Evolutionary conservation across 1,140 invertebrate genomes (phyloP), one percentile per base, ranked within the genome.

Genomic region (Pseudomyrmex concolor): DNA sequence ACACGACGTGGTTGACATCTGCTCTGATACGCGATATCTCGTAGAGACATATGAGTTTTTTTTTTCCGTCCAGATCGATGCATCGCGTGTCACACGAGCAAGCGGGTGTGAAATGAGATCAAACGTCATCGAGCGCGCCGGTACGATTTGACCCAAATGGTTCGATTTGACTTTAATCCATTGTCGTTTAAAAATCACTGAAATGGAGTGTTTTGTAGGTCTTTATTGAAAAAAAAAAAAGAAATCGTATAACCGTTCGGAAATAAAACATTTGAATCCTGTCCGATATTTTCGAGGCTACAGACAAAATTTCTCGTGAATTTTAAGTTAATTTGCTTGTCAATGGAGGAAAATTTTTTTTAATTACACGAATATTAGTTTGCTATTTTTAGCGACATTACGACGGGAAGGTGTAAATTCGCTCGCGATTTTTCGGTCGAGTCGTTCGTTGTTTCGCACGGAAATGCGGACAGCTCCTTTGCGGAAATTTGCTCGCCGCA

Each of bases 381-480:
- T 0, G 34, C 59, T 51, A 25, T 22, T 25, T 51, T 45, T 50
- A 45, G n/a, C 25, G 2, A 43, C 25, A 17, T 50, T 45, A 15
- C 17, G 19, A 54, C 10, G 12, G 2, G 4, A 48, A 80, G 43
- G 25, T 5, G 13, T 48, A 48, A 34, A n/a, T 9, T n/a, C n/a
- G 1, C 2, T 25, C 25, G 25, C 25, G 2, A 68, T 19, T 15
- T 68, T 15, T 57, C 15, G 25, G 25, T 22, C 5, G 1, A 68
- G 70, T 10, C 54, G 15, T 10, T 10, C 54, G 15, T 10, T 0
- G 15, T 60, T 78, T 59, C 12, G 54, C 43, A 17, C 43, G 76
- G 76, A 80, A 78, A 78, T 70, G 64, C 76, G 66, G 66, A 34
- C 10, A 25, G 19, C n/a, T 78, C 64, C 43, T 78, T 70, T 54